phyloP scores from a whole-genome alignment of 1,140 invertebrate species.

The Muscidifurax raptorellus region DNA sequence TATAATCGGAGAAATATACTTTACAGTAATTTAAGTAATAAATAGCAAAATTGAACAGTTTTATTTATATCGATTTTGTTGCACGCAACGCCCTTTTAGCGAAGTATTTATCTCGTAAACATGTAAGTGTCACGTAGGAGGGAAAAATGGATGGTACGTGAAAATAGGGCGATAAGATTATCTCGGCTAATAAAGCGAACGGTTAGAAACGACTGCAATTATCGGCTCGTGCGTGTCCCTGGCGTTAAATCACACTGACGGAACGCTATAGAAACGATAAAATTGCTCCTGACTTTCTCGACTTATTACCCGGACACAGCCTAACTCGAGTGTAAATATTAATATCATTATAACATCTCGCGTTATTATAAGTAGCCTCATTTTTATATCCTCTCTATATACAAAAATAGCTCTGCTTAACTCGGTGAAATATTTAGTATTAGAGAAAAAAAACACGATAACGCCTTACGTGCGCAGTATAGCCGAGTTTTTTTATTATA shows the following conservation, averaged over 20 bases:
- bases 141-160: constrained; percentile 67
- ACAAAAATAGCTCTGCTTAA: too few species aligned
- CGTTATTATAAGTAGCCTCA: too few species aligned
- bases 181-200: constrained; percentile 70
- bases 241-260: constrained; percentile 52
- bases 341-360: too few species aligned
- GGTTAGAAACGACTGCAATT: constrained; percentile 71
- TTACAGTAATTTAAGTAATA: too few species aligned
- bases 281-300: not conserved
- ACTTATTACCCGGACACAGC: not conserved
- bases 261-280: not conserved
- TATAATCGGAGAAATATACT: too few species aligned
- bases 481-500: too few species aligned
- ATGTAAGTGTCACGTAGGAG: constrained; percentile 63
- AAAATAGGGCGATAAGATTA: constrained; percentile 70
- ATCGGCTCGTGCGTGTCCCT: constrained; percentile 66
- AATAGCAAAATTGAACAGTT: not conserved
- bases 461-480: too few species aligned
- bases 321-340: too few species aligned
- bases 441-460: not conserved
- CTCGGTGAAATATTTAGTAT: too few species aligned
- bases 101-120: constrained; percentile 12
- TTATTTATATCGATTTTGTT: too few species aligned
- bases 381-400: too few species aligned
- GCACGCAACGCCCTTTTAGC: not conserved